Evolutionary conservation across 2,113 vertebrate species (phyloP), one percentile per base, ranked within the genome.

Genomic region (Labeo catla): DNA sequence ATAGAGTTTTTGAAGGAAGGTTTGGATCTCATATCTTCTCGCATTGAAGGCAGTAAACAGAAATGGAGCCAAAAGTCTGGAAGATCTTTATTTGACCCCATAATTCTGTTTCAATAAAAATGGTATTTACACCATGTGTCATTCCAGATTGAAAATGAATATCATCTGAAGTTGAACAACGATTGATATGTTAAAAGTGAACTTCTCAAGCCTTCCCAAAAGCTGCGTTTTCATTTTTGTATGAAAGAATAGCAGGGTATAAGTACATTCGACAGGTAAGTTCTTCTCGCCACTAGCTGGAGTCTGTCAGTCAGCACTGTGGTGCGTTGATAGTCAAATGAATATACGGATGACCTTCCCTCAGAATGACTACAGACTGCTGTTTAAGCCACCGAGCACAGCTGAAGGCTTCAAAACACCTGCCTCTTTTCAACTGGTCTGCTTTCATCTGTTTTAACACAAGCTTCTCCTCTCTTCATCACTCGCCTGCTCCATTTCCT

Each of bases 401-500:
- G 34, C 65, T 6, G 4, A 76, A 78, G 28, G 57, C 65, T 85
- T 85, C 78, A 66, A 76, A 72, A 76, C 74, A 47, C 23, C 2
- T 0, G 57, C 47, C 36, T 74, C 68, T 84, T 80, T 86, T 80
- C 84, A 84, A 74, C 57, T 79, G 47, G 50, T 73, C 63, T 45
- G 7, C 88, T 87, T 84, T 87, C 85, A 84, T 84, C 72, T 76
- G 72, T 34, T 80, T 70, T n/a, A 50, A 65, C 85, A 76, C 50
- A 63, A 68, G 59, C 61, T 8, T 50, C 45, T 54, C 45, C 65
- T 85, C 54, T 72, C 72, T 57, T 78, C 52, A 59, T n/a, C 43
- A 70, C 49, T 49, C 43, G 23, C 39, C 84, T 77, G n/a, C 36
- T 77, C 34, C 12, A 43, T 68, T 39, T 59, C 0, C 66, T 43